Base-by-base conservation (phyloP, 2,113 vertebrate species). In the Pangasianodon hypophthalmus region DNA sequence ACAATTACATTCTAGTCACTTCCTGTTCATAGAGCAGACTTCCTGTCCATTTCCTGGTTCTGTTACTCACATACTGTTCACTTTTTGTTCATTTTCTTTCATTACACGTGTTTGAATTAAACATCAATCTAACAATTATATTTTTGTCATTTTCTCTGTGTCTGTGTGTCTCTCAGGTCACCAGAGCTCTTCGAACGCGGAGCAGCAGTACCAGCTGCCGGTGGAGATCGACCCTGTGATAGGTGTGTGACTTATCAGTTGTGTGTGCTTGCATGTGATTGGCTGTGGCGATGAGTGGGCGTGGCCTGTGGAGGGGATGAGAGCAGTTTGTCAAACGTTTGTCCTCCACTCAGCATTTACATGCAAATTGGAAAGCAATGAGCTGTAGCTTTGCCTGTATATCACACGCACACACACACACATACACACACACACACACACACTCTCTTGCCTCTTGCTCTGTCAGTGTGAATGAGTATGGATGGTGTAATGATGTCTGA, bases 341-440 rank as follows among this genome's bases (percentile, higher is more conserved):
- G 98, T 97, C 97, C 97, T 97, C 96, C 97, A 96, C 97, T 96
- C 96, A 96, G 96, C 98, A 99, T 99, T 99, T 99, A 98, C 98
- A 99, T 99, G 97, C 98, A 99, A 99, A 99, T 99, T 99, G 98
- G 98, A 99, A 99, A 97, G 97, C 98, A 98, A 98, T 99, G 98
- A 98, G 98, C 98, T 99, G 98, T 98, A 97, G 97, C 97, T 97
- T 96, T 96, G 96, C 97, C 97, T 96, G 97, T 98, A 98, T 98
- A 99, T 98, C 97, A 98, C 46, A 24, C 64, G 14, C 98, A 95
- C 96, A 96, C 96, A 96, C 96, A 96, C 87, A 95, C 96, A 96
- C 96, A 96, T 96, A 96, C 86, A 48, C 56, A 50, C 71, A 62
- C 62, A 32, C 85, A 54, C 98, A 95, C 96, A 96, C 96, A 96